phyloP scores from a whole-genome alignment of 2,113 vertebrate species.

The Tenrec ecaudatus region DNA sequence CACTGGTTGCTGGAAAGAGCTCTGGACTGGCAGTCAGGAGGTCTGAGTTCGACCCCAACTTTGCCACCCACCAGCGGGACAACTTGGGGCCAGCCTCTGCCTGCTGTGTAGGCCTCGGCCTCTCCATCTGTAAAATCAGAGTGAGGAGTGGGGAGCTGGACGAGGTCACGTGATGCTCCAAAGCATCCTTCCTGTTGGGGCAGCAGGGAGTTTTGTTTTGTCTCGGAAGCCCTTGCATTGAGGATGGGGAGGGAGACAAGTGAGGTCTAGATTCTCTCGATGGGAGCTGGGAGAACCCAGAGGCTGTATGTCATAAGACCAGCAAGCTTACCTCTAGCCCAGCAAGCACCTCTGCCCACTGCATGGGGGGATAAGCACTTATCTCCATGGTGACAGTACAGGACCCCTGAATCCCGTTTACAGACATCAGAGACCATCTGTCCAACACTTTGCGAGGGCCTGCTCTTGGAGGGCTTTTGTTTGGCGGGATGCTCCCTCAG shows the following conservation, averaged over 20 bases:
- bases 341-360: not conserved
- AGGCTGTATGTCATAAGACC: not conserved
- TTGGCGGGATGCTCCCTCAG: not conserved
- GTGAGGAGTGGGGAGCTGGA: not conserved
- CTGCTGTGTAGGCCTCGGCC: not conserved
- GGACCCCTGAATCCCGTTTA: not conserved
- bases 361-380: not conserved
- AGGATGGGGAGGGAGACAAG: not conserved
- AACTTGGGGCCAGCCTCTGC: not conserved
- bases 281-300: not conserved
- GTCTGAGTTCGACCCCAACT: conserved; percentile 46
- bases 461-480: not conserved
- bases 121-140: conserved; percentile 19
- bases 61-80: not conserved
- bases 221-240: not conserved
- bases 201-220: not conserved
- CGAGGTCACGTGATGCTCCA: not conserved
- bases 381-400: not conserved
- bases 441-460: not conserved
- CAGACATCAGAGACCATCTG: not conserved
- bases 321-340: not conserved
- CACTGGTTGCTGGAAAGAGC: conserved; percentile 54
- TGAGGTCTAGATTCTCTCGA: not conserved
- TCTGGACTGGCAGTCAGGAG: not conserved
- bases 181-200: not conserved